Percentiles rank a stretch among this genome's conserved stretches.
Conservation (phyloP, 92 coral and sea anemone genomes). For the Paragorgia papillata region DNA sequence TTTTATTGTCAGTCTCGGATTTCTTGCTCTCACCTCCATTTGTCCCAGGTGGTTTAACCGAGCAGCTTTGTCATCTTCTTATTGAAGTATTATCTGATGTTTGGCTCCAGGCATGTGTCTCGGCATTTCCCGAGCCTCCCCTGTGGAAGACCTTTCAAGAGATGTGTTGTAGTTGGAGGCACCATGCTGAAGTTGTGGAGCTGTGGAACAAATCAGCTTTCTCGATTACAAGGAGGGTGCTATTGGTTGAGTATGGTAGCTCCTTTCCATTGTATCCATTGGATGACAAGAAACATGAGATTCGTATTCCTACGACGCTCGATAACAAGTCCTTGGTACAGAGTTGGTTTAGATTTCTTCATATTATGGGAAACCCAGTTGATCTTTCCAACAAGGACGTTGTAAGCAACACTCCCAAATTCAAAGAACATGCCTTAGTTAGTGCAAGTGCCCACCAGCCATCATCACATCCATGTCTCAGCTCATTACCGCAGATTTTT, state of each 20-base stretch:
- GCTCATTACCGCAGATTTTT: slow-evolving; percentile 82
- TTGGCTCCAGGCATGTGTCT: slow-evolving; percentile 87
- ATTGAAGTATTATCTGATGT: slow-evolving; percentile 84
- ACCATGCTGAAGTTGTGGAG: slow-evolving; percentile 84
- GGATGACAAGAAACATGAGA: slow-evolving; percentile 74
- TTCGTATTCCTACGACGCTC: slow-evolving; percentile 74
- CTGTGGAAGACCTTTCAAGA: slow-evolving; percentile 98
- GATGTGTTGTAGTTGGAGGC: slow-evolving; percentile 93
- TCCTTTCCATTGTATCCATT: slow-evolving; percentile 68
- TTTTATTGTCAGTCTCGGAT: slow-evolving; percentile 78
- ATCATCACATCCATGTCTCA: slow-evolving; percentile 82
- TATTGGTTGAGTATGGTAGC: slow-evolving; percentile 86
- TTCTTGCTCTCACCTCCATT: slow-evolving; percentile 86
- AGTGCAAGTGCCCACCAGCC: slow-evolving; percentile 76
- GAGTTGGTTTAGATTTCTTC: slow-evolving; percentile 96
- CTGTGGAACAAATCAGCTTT: slow-evolving; percentile 88
- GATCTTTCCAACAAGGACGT: slow-evolving; percentile 84
- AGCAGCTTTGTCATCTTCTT: slow-evolving; percentile 80
- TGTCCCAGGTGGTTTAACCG: slow-evolving; percentile 83
- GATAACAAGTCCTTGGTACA: slow-evolving; percentile 76
- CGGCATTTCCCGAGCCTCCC: slow-evolving; percentile 89
- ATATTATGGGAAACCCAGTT: slow-evolving; percentile 91
- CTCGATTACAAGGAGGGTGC: slow-evolving; percentile 75
- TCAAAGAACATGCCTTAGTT: slow-evolving; percentile 92
- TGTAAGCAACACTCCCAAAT: slow-evolving; percentile 80